Evolutionary conservation across 1,140 invertebrate genomes (phyloP).

Genomic region (Drosophila lacteicornis): DNA sequence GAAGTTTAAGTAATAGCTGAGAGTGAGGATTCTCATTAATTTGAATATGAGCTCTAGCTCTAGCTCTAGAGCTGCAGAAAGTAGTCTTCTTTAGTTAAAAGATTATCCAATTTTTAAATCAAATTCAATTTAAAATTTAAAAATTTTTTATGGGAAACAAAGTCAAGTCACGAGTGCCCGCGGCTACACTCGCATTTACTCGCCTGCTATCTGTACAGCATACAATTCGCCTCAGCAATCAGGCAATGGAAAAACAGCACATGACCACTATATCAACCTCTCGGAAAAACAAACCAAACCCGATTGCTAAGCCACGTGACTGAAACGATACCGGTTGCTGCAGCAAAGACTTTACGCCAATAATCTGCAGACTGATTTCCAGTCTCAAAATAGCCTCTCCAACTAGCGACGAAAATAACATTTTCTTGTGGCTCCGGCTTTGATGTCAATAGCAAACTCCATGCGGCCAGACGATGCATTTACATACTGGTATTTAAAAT

Average conservation of each 20-base stretch:
- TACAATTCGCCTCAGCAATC: slow-evolving; percentile 30
- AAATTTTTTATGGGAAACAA: slow-evolving; percentile 19
- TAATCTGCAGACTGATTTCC: slow-evolving; percentile 39
- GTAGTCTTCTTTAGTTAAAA: too few species aligned
- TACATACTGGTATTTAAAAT: slow-evolving; percentile 8
- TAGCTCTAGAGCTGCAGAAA: background rate
- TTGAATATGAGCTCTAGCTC: too few species aligned
- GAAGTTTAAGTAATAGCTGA: background rate
- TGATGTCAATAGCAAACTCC: slow-evolving; percentile 30
- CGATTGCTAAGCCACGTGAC: slow-evolving; percentile 53
- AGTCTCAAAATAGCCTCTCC: slow-evolving; percentile 49
- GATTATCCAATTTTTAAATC: too few species aligned
- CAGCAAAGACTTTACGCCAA: slow-evolving; percentile 13
- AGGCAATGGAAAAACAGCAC: slow-evolving; percentile 48
- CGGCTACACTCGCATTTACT: background rate
- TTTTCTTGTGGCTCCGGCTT: slow-evolving; percentile 20
- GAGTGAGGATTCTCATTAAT: too few species aligned
- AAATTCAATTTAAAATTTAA: too few species aligned
- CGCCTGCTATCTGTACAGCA: slow-evolving; percentile 19
- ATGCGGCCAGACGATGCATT: background rate
- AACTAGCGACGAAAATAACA: slow-evolving; percentile 44
- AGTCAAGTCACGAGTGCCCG: slow-evolving; percentile 20
- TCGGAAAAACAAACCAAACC: slow-evolving; percentile 54
- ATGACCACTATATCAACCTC: slow-evolving; percentile 44
- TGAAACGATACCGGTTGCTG: slow-evolving; percentile 43